A percentile compares a stretch with the other conserved stretches of the same genome.
Evolutionary conservation across 2,888 invertebrate genomes (phyloP).

Genomic region (Andricus quercusramuli): DNA sequence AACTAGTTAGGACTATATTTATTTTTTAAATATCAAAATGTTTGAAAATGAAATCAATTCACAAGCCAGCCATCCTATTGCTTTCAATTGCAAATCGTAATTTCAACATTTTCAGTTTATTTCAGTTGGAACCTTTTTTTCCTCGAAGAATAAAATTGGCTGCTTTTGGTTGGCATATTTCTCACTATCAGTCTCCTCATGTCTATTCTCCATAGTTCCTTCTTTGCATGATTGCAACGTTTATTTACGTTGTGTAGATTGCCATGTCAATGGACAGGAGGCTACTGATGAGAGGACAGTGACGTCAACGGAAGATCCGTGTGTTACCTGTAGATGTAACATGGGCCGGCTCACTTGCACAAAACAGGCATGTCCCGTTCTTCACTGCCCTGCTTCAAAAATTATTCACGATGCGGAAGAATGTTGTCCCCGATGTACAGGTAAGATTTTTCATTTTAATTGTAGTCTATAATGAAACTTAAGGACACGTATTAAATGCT

Average conservation of each 20-base stretch:
- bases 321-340: constrained; percentile 90
- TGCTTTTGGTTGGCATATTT: too few relatives aligned
- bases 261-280: constrained; percentile 90
- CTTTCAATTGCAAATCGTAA: too few relatives aligned
- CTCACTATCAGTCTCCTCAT: too few relatives aligned
- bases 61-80: too few relatives aligned
- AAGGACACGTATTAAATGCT: background rate
- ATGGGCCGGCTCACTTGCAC: constrained; percentile 86
- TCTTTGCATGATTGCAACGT: background rate
- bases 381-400: constrained; percentile 87
- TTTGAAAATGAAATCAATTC: too few relatives aligned
- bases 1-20: too few relatives aligned
- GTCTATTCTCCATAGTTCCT: too few relatives aligned
- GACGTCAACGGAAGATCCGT: constrained; percentile 90
- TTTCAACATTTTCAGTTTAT: too few relatives aligned
- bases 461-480: background rate
- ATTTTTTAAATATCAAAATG: too few relatives aligned
- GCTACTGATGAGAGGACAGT: constrained; percentile 89
- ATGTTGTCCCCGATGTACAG: constrained; percentile 87
- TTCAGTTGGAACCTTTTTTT: too few relatives aligned
- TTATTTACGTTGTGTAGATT: constrained; percentile 81
- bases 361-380: constrained; percentile 92
- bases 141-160: too few relatives aligned
- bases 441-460: constrained; percentile 63
- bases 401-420: constrained; percentile 87